Conservation (phyloP, 1,140 invertebrate species). For the Sipha flava region DNA sequence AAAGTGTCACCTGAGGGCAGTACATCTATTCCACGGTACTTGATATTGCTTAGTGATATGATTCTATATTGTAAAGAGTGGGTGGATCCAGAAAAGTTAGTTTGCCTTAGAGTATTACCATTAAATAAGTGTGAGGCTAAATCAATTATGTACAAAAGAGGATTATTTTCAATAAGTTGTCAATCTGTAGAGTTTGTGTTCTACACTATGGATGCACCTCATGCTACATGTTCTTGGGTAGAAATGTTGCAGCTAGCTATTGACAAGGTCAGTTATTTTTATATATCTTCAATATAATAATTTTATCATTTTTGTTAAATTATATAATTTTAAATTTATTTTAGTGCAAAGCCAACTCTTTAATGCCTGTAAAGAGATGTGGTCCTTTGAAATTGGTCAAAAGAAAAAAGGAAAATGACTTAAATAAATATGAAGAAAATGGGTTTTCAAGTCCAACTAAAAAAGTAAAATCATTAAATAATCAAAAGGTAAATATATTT, state of each 20-base stretch:
- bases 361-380: conserved; percentile 17
- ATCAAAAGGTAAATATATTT: background rate
- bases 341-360: conserved; percentile 28
- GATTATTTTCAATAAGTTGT: conserved; percentile 51
- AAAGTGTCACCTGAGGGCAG: conserved; percentile 47
- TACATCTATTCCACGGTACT: conserved; percentile 43
- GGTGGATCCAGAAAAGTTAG: conserved; percentile 42
- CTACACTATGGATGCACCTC: conserved; percentile 47
- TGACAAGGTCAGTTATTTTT: conserved; percentile 43
- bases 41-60: conserved; percentile 51
- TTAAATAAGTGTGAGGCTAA: conserved; percentile 54
- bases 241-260: conserved; percentile 49
- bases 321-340: background rate
- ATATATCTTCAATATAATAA: background rate
- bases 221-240: conserved; percentile 51
- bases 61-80: conserved; percentile 54
- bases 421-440: conserved; percentile 10
- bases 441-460: conserved; percentile 24
- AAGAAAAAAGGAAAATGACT: background rate
- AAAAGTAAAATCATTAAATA: conserved; percentile 22
- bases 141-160: conserved; percentile 47
- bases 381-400: conserved; percentile 24
- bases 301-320: background rate
- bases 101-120: conserved; percentile 52
- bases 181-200: conserved; percentile 51